Percentiles rank a stretch among this genome's conserved stretches.
These are phyloP conservation scores for Spilosoma lubricipeda DNA, from an alignment of 2,888 invertebrate genomes.

Conservation along the genomic window DNA sequence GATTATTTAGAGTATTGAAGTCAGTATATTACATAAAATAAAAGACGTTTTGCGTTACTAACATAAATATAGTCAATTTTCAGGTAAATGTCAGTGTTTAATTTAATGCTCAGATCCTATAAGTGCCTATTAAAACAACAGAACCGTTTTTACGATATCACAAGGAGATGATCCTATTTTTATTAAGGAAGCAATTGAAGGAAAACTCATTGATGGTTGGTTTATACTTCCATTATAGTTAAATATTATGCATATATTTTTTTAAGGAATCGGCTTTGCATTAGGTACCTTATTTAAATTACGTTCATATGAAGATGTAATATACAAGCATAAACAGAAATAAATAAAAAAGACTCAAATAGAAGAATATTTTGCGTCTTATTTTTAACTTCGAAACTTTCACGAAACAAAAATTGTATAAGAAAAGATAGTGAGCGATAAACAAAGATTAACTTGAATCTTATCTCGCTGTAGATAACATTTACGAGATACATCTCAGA, in stretches of 20 bases:
- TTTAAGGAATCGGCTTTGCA: background rate
- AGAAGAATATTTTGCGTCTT: background rate
- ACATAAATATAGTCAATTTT: conserved; percentile 1
- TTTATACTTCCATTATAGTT: background rate
- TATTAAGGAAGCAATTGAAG: background rate
- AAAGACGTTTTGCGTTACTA: conserved; percentile 23
- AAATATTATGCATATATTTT: background rate
- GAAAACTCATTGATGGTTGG: background rate
- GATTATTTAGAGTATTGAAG: conserved; percentile 28
- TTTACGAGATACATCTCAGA: conserved; percentile 2
- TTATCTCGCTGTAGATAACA: conserved; percentile 8
- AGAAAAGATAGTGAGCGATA: conserved; percentile 3
- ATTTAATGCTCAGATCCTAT: conserved; percentile 1
- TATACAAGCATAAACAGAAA: background rate
- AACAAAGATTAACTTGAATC: conserved; percentile 13
- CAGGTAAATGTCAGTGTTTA: conserved; percentile 12
- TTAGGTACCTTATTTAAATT: background rate
- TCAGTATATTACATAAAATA: conserved; percentile 23
- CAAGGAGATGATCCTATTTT: background rate
- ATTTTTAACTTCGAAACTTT: background rate
- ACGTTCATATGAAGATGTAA: background rate
- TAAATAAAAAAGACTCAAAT: background rate
- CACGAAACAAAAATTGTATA: conserved; percentile 3
- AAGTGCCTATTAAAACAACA: conserved; percentile 1
- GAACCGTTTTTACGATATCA: conserved; percentile 5